Conservation (phyloP, 2,113 vertebrate species). For the Aythya baeri region DNA sequence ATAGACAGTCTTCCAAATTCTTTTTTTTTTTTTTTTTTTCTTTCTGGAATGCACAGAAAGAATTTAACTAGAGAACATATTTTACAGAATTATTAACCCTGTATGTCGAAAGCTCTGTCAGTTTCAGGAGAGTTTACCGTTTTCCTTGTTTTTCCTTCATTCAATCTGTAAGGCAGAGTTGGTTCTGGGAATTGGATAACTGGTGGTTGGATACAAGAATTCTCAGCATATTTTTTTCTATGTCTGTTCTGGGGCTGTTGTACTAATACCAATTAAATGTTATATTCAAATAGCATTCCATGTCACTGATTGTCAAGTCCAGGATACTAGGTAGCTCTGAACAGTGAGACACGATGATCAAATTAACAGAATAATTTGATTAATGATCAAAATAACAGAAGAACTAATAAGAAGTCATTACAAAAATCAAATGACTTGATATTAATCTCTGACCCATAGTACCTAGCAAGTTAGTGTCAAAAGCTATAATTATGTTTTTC, state of each 20-base stretch:
- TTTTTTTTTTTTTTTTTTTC: neutral
- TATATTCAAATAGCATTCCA: neutral
- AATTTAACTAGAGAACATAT: neutral
- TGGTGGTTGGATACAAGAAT: neutral
- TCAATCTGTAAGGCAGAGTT: neutral
- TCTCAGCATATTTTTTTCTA: neutral
- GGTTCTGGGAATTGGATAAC: neutral
- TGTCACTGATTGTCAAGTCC: neutral
- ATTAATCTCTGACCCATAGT: neutral
- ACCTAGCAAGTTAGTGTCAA: neutral
- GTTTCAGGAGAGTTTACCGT: neutral
- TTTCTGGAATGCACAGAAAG: neutral
- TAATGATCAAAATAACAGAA: neutral
- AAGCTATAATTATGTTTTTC: neutral
- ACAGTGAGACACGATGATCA: neutral
- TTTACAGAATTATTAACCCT: neutral
- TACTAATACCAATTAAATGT: neutral
- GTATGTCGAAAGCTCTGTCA: neutral
- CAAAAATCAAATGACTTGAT: neutral
- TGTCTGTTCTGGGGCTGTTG: neutral
- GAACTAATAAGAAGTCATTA: neutral
- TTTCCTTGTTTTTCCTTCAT: neutral
- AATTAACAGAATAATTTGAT: neutral
- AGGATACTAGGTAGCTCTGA: neutral
- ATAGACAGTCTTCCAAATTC: neutral